Evolutionary conservation across 2,888 invertebrate species (phyloP), one percentile per base, ranked within the genome.

Genomic region (Trilocha varians): DNA sequence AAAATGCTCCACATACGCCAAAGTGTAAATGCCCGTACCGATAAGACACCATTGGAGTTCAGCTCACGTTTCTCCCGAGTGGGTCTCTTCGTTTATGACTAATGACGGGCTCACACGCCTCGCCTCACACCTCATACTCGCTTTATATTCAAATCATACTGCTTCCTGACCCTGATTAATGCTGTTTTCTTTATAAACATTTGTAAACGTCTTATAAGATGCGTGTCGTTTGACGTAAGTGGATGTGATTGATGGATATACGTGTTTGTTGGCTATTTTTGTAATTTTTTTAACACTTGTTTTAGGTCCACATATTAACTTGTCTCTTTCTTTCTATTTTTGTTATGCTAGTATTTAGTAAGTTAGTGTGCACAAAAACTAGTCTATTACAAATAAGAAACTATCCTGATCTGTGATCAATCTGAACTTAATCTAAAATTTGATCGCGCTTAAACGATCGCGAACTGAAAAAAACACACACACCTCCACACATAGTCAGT

Each of bases 81-180:
- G 50, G 50, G 53, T 40, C 48, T 64, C 64, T 62, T 65, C 70
- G 70, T 74, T 78, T 80, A 83, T 85, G 84, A 85, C 78, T 85
- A 84, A 85, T 85, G 84, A 83, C 71, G 62, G 74, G 78, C 78
- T 82, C 83, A 79, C 76, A 82, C 69, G 66, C 64, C 59, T 57
- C 57, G 57, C 59, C 59, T 63, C 70, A 59, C 73, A 72, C 73
- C 72, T 76, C 65, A 68, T 54, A 53, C 54, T 57, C 60, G 64
- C 72, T 84, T 84, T 82, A 80, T 82, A 84, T 84, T 84, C 84
- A 85, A 84, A 85, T 84, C 78, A 75, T 74, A 77, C 65, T 59
- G 75, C 65, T 73, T 83, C 82, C 82, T 75, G 71, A 65, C 67
- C 69, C 76, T 84, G 83, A 84, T 83, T 78, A 78, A 85, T 85